phyloP scores from a whole-genome alignment of 2,113 vertebrate species.

The Vidua chalybeata region DNA sequence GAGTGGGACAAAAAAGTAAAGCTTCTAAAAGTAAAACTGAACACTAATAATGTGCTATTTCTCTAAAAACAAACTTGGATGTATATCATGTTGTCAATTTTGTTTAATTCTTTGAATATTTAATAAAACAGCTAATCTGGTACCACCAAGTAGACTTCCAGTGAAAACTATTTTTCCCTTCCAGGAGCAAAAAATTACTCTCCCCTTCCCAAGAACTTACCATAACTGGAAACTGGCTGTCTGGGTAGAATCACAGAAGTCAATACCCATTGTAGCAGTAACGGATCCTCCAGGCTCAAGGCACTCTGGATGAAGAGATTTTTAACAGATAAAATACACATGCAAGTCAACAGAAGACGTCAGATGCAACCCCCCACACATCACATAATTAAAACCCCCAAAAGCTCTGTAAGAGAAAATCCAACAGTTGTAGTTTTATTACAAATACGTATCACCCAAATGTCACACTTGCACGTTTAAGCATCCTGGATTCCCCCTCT shows the following conservation, averaged over 20 bases:
- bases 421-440: background rate
- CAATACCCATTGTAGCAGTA: constrained; percentile 89
- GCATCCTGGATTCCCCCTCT: background rate
- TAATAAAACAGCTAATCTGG: background rate
- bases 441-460: background rate
- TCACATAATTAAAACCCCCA: background rate
- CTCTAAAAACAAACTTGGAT: background rate
- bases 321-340: constrained; percentile 34
- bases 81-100: background rate
- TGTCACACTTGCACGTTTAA: background rate
- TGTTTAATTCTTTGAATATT: background rate
- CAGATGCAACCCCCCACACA: background rate
- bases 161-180: background rate
- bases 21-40: background rate
- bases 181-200: background rate
- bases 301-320: constrained; percentile 79
- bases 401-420: background rate
- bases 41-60: background rate
- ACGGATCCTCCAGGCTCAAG: constrained; percentile 86
- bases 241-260: constrained; percentile 98
- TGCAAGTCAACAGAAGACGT: background rate
- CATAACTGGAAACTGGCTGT: constrained; percentile 93
- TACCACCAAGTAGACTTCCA: background rate
- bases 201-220: constrained; percentile 73
- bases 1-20: background rate